A percentile compares a stretch with the other conserved stretches of the same genome.
Evolutionary conservation across 2,888 invertebrate genomes (phyloP).

Genomic region (Drosophila falleni): DNA sequence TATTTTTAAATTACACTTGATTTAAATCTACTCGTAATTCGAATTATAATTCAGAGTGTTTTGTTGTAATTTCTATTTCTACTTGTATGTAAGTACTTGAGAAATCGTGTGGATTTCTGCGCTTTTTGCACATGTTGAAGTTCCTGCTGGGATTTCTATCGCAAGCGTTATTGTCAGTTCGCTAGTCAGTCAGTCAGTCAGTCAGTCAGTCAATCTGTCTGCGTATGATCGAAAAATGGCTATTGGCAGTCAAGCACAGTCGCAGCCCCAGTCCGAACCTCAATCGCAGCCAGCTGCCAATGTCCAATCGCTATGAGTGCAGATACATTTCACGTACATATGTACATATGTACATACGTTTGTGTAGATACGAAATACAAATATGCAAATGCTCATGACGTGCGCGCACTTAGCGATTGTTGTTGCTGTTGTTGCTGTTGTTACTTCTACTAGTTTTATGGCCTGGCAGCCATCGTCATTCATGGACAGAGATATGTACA

Average conservation of each 20-base stretch:
- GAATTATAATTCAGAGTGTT: not conserved
- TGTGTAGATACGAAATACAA: slow-evolving; percentile 39
- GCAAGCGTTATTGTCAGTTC: slow-evolving; percentile 8
- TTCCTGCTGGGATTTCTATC: slow-evolving; percentile 16
- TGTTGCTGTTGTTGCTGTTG: slow-evolving; percentile 26
- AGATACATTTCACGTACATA: slow-evolving; percentile 47
- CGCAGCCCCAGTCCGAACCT: slow-evolving; percentile 13
- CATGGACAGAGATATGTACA: slow-evolving; percentile 27
- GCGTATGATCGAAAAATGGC: slow-evolving; percentile 48
- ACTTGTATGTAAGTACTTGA: slow-evolving; percentile 2
- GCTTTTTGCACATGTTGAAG: slow-evolving; percentile 17
- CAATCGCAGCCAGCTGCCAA: slow-evolving; percentile 48
- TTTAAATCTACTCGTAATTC: not conserved
- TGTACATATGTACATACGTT: slow-evolving; percentile 24
- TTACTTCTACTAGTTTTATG: slow-evolving; percentile 45
- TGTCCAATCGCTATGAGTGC: slow-evolving; percentile 43
- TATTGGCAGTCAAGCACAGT: slow-evolving; percentile 36
- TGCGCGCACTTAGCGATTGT: slow-evolving; percentile 52
- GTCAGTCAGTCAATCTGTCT: slow-evolving; percentile 20
- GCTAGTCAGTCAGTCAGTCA: not conserved
- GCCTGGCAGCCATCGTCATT: slow-evolving; percentile 50
- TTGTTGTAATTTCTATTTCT: not conserved
- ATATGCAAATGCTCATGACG: slow-evolving; percentile 63
- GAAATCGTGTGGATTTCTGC: slow-evolving; percentile 19
- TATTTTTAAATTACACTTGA: not conserved